A percentile compares a stretch with the other conserved stretches of the same genome.
Evolutionary conservation across 2,888 invertebrate genomes (phyloP).

Genomic region (Pteria penguin): DNA sequence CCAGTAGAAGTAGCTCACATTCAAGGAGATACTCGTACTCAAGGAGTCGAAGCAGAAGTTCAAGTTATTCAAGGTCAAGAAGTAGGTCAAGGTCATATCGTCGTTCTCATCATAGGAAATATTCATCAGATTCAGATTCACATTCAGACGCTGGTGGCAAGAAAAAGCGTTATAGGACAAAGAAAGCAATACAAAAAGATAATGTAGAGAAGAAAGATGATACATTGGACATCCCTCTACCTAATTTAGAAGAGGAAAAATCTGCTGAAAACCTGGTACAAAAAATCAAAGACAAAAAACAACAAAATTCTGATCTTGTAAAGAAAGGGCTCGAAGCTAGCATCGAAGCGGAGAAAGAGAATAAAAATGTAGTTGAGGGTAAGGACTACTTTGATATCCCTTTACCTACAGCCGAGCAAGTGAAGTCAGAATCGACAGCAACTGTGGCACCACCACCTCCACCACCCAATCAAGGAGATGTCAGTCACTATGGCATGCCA

Average conservation of each 20-base stretch:
- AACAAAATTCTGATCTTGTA: slow-evolving; percentile 30
- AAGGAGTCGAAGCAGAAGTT: slow-evolving; percentile 60
- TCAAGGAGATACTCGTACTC: slow-evolving; percentile 60
- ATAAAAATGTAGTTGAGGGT: slow-evolving; percentile 17
- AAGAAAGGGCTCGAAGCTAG: slow-evolving; percentile 33
- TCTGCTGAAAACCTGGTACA: slow-evolving; percentile 51
- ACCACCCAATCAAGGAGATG: slow-evolving; percentile 32
- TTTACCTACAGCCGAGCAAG: slow-evolving; percentile 50
- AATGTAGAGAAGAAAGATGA: slow-evolving; percentile 49
- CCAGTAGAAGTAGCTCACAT: slow-evolving; percentile 57
- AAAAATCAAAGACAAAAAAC: slow-evolving; percentile 63
- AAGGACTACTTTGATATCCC: slow-evolving; percentile 54
- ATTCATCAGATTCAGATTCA: slow-evolving; percentile 37
- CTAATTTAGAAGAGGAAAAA: slow-evolving; percentile 60
- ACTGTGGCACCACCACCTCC: slow-evolving; percentile 39
- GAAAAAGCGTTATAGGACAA: slow-evolving; percentile 42
- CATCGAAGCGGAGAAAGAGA: slow-evolving; percentile 25
- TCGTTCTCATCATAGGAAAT: slow-evolving; percentile 46
- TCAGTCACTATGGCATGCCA: slow-evolving; percentile 56
- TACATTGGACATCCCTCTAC: slow-evolving; percentile 70
- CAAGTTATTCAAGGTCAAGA: slow-evolving; percentile 62
- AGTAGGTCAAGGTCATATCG: slow-evolving; percentile 61
- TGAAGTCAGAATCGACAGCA: slow-evolving; percentile 31
- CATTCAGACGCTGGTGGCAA: slow-evolving; percentile 26
- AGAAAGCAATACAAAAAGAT: slow-evolving; percentile 42